These are phyloP conservation scores for Phengaris arion DNA, from an alignment of 2,888 invertebrate genomes.

Conservation along the genomic window DNA sequence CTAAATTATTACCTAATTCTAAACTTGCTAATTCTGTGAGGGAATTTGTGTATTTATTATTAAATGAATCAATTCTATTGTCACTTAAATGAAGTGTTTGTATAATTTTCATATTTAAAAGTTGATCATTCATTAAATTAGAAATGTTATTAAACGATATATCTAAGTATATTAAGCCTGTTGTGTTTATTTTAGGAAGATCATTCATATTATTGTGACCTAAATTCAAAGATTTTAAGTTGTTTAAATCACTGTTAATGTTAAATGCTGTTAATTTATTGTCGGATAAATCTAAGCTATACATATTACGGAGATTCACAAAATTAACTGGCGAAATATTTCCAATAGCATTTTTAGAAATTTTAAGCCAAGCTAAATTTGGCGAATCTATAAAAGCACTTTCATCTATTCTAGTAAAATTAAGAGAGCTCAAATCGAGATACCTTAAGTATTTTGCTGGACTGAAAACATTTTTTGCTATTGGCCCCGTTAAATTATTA, in stretches of 20 bases:
- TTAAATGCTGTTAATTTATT: conserved; percentile 52
- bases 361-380: conserved; percentile 56
- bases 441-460: conserved; percentile 58
- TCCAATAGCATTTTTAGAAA: conserved; percentile 58
- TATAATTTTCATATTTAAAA: conserved; percentile 48
- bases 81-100: conserved; percentile 52
- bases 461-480: conserved; percentile 54
- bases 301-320: conserved; percentile 53
- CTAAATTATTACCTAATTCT: conserved; percentile 52
- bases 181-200: conserved; percentile 36
- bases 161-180: conserved; percentile 48
- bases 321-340: conserved; percentile 57
- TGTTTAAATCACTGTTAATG: conserved; percentile 47
- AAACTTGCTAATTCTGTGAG: conserved; percentile 52
- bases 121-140: conserved; percentile 43
- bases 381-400: conserved; percentile 57
- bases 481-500: conserved; percentile 51
- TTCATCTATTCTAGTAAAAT: conserved; percentile 52
- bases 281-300: conserved; percentile 60
- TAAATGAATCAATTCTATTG: conserved; percentile 57
- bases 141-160: conserved; percentile 54
- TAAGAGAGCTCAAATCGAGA: conserved; percentile 58
- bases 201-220: conserved; percentile 53
- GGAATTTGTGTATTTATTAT: conserved; percentile 52
- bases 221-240: conserved; percentile 57